Evolutionary conservation across 2,113 vertebrate species (phyloP).

Genomic region (Caloenas nicobarica): DNA sequence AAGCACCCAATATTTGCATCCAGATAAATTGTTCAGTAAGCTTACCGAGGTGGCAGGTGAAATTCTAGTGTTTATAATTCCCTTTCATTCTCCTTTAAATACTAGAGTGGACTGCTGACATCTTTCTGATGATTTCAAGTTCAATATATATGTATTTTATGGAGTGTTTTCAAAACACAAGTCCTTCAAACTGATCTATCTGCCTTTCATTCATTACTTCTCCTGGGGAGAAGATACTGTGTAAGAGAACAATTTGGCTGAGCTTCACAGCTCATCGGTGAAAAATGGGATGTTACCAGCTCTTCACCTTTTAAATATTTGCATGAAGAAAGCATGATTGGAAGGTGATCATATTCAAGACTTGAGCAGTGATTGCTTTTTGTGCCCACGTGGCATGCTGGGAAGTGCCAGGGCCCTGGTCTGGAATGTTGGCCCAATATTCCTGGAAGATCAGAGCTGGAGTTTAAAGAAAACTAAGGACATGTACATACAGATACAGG

Average conservation of each 20-base stretch:
- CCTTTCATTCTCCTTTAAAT: neutral
- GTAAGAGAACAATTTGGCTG: neutral
- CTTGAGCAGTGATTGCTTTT: neutral
- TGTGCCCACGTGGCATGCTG: neutral
- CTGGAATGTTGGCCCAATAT: constrained; percentile 48
- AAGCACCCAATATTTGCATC: neutral
- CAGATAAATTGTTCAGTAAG: neutral
- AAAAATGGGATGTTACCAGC: neutral
- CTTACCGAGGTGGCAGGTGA: neutral
- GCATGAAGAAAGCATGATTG: neutral
- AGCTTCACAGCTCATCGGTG: neutral
- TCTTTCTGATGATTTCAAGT: neutral
- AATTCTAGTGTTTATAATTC: neutral
- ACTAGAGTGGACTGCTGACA: neutral
- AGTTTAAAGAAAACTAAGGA: constrained; percentile 37
- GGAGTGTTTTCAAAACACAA: neutral
- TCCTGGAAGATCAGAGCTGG: constrained; percentile 46
- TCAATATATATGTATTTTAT: neutral
- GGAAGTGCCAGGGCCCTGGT: neutral
- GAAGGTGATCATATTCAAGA: neutral
- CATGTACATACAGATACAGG: constrained; percentile 10
- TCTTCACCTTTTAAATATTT: neutral
- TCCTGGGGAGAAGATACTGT: neutral
- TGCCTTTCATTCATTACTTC: neutral
- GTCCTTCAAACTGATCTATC: neutral